Evolutionary conservation across 2,797 vertebrate species (phyloP), one percentile per base, ranked within the genome.

Genomic region (Rhinichthys osculus): DNA sequence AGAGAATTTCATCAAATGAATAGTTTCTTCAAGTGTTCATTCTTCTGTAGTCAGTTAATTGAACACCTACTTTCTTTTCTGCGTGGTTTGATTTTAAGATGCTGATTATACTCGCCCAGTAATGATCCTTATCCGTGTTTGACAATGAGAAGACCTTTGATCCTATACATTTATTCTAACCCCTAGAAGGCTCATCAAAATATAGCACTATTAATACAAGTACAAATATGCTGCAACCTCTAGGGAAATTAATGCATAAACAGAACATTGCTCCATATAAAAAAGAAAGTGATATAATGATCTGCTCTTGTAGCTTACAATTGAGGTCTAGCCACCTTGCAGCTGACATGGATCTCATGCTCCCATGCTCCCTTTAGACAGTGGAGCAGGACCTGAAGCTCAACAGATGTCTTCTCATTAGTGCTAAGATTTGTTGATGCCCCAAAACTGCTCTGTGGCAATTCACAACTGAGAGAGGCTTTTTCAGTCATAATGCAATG

Each of bases 331-430:
- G 6, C 5, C n/a, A 72, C 21, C 40, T 44, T 44, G 23, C 23
- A 47, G 5, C 21, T 27, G 27, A 73, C 77, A 83, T 64, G 17
- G 57, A 78, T 78, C 42, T 82, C 71, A 66, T 89, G 67, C 69
- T 78, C 86, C 14, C 66, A 57, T 42, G 30, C 47, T 33, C 35
- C 66, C 72, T 85, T 14, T 85, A 85, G 50, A 82, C 62, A 71
- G 11, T 42, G 62, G 17, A 87, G 80, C 16, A 83, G 35, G 33
- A 77, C 64, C 85, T 83, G 76, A 35, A 83, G 52, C 13, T 74
- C 38, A 38, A n/a, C 83, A 33, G 52, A 73, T 67, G 79, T 27
- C 71, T 88, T 87, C 59, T 62, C 44, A 81, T 86, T 80, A 74
- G 62, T 50, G 57, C 44, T 67, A 52, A 71, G 67, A 47, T 85